Evolutionary conservation across 2,113 vertebrate species (phyloP).

Genomic region (Steatornis caripensis): DNA sequence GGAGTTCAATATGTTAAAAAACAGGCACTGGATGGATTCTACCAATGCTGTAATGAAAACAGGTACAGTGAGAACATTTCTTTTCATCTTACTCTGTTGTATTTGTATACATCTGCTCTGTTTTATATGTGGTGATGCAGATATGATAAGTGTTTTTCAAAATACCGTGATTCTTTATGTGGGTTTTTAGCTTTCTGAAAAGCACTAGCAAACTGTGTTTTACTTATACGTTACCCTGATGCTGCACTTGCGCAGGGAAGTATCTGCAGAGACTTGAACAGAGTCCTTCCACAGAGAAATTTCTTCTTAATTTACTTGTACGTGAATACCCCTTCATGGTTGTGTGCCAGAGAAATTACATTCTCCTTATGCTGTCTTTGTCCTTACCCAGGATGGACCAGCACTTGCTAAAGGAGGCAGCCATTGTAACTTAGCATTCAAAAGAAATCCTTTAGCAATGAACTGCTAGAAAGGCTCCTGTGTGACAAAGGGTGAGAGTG

Average conservation of each 20-base stretch:
- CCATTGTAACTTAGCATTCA: background rate
- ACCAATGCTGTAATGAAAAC: background rate
- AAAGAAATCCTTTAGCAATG: background rate
- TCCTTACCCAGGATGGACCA: background rate
- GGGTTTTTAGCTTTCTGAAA: background rate
- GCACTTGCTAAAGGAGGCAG: background rate
- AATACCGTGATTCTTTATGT: background rate
- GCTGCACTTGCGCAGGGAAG: background rate
- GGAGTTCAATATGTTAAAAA: slow-evolving; percentile 19
- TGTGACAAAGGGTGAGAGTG: background rate
- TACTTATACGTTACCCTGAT: background rate
- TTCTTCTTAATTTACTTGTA: background rate
- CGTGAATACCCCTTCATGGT: background rate
- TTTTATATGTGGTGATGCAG: background rate
- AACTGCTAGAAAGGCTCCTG: background rate
- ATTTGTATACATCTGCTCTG: background rate
- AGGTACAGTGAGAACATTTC: slow-evolving; percentile 10
- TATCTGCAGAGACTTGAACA: background rate
- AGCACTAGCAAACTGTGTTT: background rate
- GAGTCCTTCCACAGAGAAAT: background rate
- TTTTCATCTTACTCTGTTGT: background rate
- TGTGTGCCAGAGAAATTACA: background rate
- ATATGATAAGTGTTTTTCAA: background rate
- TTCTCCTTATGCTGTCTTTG: background rate
- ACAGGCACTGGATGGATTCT: background rate